These are phyloP conservation scores for Sphyrna mokarran DNA, from an alignment of 2,113 vertebrate species.

Conservation along the genomic window DNA sequence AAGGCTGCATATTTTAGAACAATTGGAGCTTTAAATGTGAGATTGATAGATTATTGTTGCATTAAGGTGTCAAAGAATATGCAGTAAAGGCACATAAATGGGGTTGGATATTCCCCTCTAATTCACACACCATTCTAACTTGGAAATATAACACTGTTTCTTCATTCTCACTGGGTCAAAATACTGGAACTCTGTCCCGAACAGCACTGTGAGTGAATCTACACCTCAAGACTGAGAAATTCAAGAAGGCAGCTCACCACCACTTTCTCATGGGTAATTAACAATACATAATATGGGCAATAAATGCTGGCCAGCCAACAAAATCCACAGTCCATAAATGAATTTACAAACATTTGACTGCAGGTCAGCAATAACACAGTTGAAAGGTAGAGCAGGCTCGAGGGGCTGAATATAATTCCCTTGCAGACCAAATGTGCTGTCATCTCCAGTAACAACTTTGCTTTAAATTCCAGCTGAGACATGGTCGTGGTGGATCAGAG, in stretches of 20 bases:
- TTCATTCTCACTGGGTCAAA: no score
- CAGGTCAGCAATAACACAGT: background rate
- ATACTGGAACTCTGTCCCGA: no score
- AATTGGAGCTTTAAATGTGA: background rate
- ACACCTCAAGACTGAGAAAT: no score
- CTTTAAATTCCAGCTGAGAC: background rate
- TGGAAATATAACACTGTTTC: no score
- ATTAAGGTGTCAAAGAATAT: background rate
- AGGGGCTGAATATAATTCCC: background rate
- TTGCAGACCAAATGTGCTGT: background rate
- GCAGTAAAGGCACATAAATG: background rate
- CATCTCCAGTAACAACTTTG: background rate
- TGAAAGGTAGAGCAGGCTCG: background rate
- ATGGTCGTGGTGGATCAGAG: background rate
- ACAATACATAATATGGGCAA: no score
- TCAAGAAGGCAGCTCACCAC: no score
- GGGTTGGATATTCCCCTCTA: no score
- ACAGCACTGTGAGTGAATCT: no score
- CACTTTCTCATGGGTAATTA: no score
- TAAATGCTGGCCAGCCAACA: no score
- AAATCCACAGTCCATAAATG: no score
- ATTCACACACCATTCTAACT: no score
- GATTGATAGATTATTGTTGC: background rate
- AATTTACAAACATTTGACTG: background rate
- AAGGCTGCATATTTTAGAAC: background rate